phyloP scores from a whole-genome alignment of 1,140 invertebrate species.

The Agrypnia vestita region DNA sequence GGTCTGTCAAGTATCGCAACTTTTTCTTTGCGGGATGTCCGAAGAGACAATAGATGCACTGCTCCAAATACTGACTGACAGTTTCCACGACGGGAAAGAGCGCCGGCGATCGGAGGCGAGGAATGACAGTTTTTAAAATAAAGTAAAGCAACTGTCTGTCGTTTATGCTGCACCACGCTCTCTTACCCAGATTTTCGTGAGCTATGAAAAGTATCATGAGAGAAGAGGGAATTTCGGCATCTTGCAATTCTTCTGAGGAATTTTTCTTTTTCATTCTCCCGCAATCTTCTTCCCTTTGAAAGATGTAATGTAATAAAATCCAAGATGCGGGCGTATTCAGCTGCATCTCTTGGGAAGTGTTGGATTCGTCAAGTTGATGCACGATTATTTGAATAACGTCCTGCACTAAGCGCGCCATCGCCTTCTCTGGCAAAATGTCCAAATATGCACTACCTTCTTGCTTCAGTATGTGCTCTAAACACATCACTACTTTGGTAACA shows the following conservation, averaged over 20 bases:
- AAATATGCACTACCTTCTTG: conserved; percentile 72
- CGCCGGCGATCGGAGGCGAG: conserved; percentile 77
- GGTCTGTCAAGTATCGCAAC: conserved; percentile 83
- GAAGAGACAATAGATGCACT: conserved; percentile 92
- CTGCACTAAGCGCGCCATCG: conserved; percentile 79
- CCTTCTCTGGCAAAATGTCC: conserved; percentile 73
- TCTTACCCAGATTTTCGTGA: conserved; percentile 88
- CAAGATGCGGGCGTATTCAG: conserved; percentile 84
- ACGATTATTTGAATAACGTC: conserved; percentile 83
- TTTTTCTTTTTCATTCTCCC: conserved; percentile 64
- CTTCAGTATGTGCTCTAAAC: conserved; percentile 78
- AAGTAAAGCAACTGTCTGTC: conserved; percentile 86
- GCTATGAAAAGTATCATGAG: conserved; percentile 86
- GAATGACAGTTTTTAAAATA: conserved; percentile 82
- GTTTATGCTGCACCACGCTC: conserved; percentile 83
- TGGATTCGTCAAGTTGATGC: conserved; percentile 81
- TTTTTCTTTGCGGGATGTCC: conserved; percentile 87
- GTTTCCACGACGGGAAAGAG: conserved; percentile 72
- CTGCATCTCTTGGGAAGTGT: conserved; percentile 77
- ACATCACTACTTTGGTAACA: conserved; percentile 79
- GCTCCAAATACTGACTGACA: conserved; percentile 85
- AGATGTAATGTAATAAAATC: conserved; percentile 86
- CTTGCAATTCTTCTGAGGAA: conserved; percentile 69
- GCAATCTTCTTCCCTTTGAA: conserved; percentile 77
- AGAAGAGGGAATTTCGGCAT: conserved; percentile 81